Base-by-base conservation (phyloP, 2,113 vertebrate genomes). In the Phodopus roborovskii region DNA sequence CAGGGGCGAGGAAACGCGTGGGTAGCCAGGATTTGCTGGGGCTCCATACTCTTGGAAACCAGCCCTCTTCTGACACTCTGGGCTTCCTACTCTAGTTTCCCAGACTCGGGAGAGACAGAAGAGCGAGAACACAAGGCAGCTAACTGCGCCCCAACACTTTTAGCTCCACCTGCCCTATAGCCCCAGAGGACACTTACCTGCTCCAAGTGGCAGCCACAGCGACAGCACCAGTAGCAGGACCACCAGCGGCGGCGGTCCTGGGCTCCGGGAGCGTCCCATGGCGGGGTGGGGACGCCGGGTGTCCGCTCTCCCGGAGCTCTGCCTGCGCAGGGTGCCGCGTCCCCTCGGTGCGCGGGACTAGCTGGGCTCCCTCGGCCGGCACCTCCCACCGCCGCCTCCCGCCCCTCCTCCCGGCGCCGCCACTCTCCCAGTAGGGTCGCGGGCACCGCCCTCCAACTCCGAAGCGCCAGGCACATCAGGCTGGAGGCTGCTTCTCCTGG, bases 361-460 rank as follows among this genome's bases (percentile, higher is more conserved):
- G 56, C 66, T 0, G 15, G 50, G 42, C 10, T 83, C 60, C 56
- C 30, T 9, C 1, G 11, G 66, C 88, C 13, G 8, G 84, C 95
- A 5, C 90, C 95, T 79, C 92, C 96, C 87, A 60, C 82, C 36
- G 4, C 78, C 9, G 39, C 62, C 90, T 79, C 82, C 79, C 5
- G 81, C 94, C 82, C 73, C 62, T 75, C 89, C 71, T 48, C 5
- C 20, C 19, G 42, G 71, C 36, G 71, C 89, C 19, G 1, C 64
- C 58, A 53, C 82, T 53, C 92, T 79, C 90, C 89, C 88, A 74
- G 85, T 70, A n/a, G 89, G 79, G 95, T 96, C 90, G 60, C 9
- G 56, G 96, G 97, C 87, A 48, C 95, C 97, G 97, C 97, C 97
- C 97, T 97, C 94, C 92, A 83, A 60, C 90, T 91, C 83, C 4